Conservation (phyloP, 2,797 vertebrate species). For the Sparidentex hasta region DNA sequence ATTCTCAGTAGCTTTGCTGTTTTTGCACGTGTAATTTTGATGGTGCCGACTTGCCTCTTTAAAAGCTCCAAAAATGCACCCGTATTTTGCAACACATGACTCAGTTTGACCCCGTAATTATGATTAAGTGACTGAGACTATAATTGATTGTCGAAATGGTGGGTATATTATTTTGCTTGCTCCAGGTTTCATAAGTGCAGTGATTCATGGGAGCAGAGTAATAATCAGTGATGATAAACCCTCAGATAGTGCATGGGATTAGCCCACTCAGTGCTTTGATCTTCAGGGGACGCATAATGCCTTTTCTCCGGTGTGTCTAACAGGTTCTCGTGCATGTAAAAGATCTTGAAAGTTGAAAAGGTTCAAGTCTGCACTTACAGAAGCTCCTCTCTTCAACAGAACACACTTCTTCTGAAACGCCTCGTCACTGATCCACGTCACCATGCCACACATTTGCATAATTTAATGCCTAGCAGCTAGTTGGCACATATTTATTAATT, state of each 20-base stretch:
- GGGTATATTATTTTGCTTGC: neutral
- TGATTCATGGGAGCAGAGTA: conserved; percentile 35
- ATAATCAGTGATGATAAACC: conserved; percentile 25
- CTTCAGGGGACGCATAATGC: too few species aligned
- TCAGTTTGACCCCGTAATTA: conserved; percentile 24
- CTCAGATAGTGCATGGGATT: neutral
- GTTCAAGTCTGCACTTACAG: too few species aligned
- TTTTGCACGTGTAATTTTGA: neutral
- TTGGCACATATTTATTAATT: too few species aligned
- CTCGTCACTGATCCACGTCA: too few species aligned
- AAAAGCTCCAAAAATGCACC: conserved; percentile 1
- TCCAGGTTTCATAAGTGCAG: conserved; percentile 9
- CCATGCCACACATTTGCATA: too few species aligned
- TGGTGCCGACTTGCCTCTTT: conserved; percentile 20
- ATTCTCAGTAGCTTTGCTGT: neutral
- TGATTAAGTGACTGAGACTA: conserved; percentile 6
- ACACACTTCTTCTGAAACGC: too few species aligned
- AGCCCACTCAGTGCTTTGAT: neutral
- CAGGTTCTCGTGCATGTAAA: too few species aligned
- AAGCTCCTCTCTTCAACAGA: too few species aligned
- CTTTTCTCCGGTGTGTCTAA: too few species aligned
- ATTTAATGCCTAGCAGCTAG: too few species aligned
- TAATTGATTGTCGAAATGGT: neutral
- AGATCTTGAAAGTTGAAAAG: too few species aligned
- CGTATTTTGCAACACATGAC: neutral